A percentile compares a stretch with the other conserved stretches of the same genome.
phyloP scores from a whole-genome alignment of 1,140 invertebrate genomes.

The Drosophila funebris region DNA sequence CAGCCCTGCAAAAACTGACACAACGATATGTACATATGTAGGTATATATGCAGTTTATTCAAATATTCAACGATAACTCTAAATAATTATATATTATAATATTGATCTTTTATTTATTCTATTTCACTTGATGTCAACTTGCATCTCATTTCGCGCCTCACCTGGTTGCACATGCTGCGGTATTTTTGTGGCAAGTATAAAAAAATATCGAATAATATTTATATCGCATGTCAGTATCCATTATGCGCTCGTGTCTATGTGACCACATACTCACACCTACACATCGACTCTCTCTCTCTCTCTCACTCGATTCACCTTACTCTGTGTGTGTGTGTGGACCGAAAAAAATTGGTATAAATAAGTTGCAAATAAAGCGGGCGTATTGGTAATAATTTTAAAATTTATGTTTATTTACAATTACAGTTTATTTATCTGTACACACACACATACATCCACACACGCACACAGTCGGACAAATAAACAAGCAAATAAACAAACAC shows the following conservation, averaged over 20 bases:
- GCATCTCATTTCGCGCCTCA: not conserved
- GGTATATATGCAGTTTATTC: too few relatives aligned
- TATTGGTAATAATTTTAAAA: constrained; percentile 75
- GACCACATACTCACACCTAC: too few relatives aligned
- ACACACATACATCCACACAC: constrained; percentile 30
- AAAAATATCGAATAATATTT: constrained; percentile 62
- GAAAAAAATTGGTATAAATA: constrained; percentile 62
- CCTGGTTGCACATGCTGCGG: not conserved
- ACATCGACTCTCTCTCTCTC: not conserved
- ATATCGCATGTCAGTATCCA: constrained; percentile 64
- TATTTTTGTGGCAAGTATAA: constrained; percentile 30
- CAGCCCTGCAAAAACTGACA: not conserved
- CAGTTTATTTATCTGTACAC: constrained; percentile 65
- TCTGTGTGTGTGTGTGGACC: not conserved
- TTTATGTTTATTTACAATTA: constrained; percentile 81
- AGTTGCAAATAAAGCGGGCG: constrained; percentile 69
- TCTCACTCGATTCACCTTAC: not conserved
- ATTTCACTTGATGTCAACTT: not conserved
- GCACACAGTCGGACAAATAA: constrained; percentile 7
- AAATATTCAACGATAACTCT: not conserved
- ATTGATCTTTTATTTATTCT: not conserved
- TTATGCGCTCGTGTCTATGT: constrained; percentile 51
- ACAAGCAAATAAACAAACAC: constrained; percentile 7
- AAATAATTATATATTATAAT: not conserved
- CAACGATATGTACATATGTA: too few relatives aligned